These are phyloP conservation scores for Apis laboriosa DNA, from an alignment of 1,140 invertebrate species.

Conservation along the genomic window DNA sequence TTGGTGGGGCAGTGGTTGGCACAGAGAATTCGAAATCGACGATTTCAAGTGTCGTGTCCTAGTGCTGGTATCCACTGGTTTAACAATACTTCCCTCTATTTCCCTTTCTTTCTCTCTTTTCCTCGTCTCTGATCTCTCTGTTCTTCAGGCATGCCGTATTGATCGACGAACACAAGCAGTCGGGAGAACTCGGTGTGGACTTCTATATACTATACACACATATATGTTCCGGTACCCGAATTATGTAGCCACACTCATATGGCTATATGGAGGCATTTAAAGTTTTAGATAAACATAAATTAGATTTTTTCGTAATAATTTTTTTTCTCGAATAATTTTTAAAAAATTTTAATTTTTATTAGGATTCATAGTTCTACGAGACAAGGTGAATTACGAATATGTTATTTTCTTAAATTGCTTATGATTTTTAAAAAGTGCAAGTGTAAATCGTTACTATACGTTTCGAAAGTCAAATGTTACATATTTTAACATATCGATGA, in stretches of 20 bases:
- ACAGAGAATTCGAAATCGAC: slow-evolving; percentile 17
- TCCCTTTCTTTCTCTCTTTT: background rate
- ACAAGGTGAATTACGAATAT: no score
- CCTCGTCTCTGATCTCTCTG: slow-evolving; percentile 52
- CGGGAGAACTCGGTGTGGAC: slow-evolving; percentile 27
- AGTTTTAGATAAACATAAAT: background rate
- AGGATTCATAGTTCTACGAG: no score
- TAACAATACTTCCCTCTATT: slow-evolving; percentile 46
- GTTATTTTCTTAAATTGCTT: no score
- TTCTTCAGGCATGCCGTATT: slow-evolving; percentile 59
- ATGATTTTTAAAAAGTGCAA: no score
- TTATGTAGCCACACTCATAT: slow-evolving; percentile 25
- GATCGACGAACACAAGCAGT: slow-evolving; percentile 60
- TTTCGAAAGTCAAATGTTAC: no score
- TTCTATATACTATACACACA: background rate
- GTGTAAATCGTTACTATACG: no score
- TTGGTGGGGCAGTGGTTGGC: background rate
- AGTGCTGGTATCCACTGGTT: slow-evolving; percentile 43
- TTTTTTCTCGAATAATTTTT: background rate
- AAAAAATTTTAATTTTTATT: no score
- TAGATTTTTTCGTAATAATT: background rate
- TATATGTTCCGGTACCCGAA: slow-evolving; percentile 20
- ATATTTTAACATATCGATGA: no score
- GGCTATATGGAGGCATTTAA: background rate
- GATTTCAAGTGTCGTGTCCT: slow-evolving; percentile 43